A percentile compares a stretch with the other conserved stretches of the same genome.
These are phyloP conservation scores for Carassius auratus DNA, from an alignment of 2,113 vertebrate genomes.

Conservation along the genomic window DNA sequence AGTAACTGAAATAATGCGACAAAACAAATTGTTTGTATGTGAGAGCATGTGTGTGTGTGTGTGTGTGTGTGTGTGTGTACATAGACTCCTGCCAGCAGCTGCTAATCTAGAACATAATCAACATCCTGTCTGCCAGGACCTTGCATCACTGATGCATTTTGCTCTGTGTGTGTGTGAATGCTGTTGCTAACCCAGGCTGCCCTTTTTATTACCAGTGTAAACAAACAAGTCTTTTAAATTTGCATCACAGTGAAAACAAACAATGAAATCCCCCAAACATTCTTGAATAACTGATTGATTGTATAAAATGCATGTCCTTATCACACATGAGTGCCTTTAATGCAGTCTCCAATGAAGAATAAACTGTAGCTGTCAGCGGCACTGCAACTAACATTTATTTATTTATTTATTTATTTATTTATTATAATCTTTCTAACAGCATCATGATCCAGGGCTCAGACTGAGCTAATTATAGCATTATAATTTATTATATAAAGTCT, in stretches of 20 bases:
- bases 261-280: conserved; percentile 7
- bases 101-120: conserved; percentile 45
- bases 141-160: conserved; percentile 4
- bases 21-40: background rate
- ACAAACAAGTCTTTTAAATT: background rate
- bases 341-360: background rate
- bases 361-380: conserved; percentile 8
- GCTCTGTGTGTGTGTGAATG: conserved; percentile 8
- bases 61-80: background rate
- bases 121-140: conserved; percentile 38
- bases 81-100: conserved; percentile 33
- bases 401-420: too few species aligned
- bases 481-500: background rate
- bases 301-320: background rate
- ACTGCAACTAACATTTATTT: background rate
- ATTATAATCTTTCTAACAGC: background rate
- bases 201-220: background rate
- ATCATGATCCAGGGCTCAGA: background rate
- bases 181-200: background rate
- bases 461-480: background rate
- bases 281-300: background rate
- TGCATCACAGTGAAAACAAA: conserved; percentile 9
- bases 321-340: background rate
- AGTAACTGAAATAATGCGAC: background rate
- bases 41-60: background rate